Conservation (phyloP, 2,797 vertebrate genomes). For the Malacoraja senta region DNA sequence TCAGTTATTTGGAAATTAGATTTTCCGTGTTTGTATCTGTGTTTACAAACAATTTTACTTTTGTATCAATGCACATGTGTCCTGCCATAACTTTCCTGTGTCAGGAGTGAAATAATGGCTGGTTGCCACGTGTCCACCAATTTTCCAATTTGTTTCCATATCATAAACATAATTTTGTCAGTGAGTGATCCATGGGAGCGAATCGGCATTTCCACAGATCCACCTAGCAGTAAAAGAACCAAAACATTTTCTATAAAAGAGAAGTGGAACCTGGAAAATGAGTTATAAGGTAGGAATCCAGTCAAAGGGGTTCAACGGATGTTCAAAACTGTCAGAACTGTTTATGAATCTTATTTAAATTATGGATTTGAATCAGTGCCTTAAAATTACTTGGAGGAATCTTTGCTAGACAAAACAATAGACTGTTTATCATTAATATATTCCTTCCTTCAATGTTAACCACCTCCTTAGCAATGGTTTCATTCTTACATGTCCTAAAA, state of each 20-base stretch:
- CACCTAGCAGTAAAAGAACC: background rate
- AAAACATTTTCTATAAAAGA: background rate
- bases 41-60: no score
- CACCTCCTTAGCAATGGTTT: background rate
- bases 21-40: background rate
- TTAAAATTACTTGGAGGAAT: slow-evolving; percentile 1
- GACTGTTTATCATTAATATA: slow-evolving; percentile 5
- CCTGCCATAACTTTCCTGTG: background rate
- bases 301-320: background rate
- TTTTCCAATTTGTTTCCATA: background rate
- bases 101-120: background rate
- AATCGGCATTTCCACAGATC: background rate
- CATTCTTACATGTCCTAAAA: background rate
- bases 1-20: background rate
- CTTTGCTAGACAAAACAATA: slow-evolving; percentile 12
- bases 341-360: background rate
- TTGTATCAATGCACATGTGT: background rate
- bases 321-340: slow-evolving; percentile 12
- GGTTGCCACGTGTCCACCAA: background rate
- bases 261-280: background rate
- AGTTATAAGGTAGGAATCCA: background rate
- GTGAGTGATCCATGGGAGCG: background rate
- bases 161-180: background rate
- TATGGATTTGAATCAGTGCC: background rate
- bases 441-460: background rate